Base-by-base conservation (phyloP, 2,113 vertebrate species). In the Sinocyclocheilus rhinocerous region DNA sequence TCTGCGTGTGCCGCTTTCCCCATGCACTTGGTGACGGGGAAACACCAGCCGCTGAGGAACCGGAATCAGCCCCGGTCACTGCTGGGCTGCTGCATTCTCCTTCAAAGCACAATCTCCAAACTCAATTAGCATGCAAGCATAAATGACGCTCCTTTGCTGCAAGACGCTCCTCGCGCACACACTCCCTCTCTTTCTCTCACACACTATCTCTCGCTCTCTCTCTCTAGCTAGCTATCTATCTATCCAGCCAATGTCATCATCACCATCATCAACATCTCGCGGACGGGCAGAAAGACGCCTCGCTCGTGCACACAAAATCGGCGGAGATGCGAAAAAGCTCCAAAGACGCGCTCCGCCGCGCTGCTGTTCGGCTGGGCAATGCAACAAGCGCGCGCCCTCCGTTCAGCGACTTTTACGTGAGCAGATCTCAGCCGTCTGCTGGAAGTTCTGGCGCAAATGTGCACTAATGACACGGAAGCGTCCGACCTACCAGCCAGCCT, bases 1-100 rank as follows among this genome's bases (percentile, higher is more conserved):
- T 97, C 96, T 95, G 96, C 95, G 95, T 94, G 92, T 91, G 94
- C 94, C 91, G 94, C 94, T 95, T 95, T 95, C 95, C 96, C 94
- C 95, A 96, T 96, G 94, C 94, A 94, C 94, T 95, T 93, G 94
- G 95, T 94, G 95, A 95, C 94, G 93, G 95, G 95, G 95, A 94
- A 95, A 92, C 95, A 93, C 90, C 93, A 94, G 93, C 94, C 93
- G 86, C 87, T 88, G 95, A 95, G 93, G 95, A 96, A 96, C 95
- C 96, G 96, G 96, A 96, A 96, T 95, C 95, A 91, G 94, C 94
- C 94, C 93, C 90, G 90, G 93, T 92, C 95, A 84, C 82, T 83
- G 86, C 78, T 89, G 83, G 94, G 93, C 90, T 93, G 94, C 94
- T 95, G 95, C 94, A 95, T 95, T 95, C 93, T 95, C 94, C 94